phyloP scores from a whole-genome alignment of 2,888 invertebrate genomes.

The Balanococcus diminutus region DNA sequence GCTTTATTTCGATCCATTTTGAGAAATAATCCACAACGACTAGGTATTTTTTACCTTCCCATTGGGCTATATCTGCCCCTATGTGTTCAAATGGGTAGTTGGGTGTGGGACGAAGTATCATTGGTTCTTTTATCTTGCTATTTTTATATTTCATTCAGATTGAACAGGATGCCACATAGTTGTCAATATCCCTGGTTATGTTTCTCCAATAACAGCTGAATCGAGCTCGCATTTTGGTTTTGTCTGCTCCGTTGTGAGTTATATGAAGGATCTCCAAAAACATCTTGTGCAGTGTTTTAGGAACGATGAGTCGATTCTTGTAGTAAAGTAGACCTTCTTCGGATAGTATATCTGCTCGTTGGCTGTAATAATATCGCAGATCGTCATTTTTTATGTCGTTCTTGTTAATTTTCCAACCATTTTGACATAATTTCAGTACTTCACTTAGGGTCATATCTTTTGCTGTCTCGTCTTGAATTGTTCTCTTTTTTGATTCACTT shows the following conservation, averaged over 20 bases:
- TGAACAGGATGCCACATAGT: not conserved
- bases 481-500: not conserved
- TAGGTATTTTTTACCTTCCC: not conserved
- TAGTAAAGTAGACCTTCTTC: not conserved
- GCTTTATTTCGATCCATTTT: no score
- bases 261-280: not conserved
- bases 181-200: not conserved
- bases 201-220: not conserved
- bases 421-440: not conserved
- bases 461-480: not conserved
- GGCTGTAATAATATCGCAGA: not conserved
- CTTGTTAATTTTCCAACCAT: not conserved
- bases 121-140: not conserved
- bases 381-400: not conserved
- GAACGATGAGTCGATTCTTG: not conserved
- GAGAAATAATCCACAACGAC: not conserved
- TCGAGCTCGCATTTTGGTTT: not conserved
- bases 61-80: not conserved
- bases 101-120: not conserved
- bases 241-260: not conserved
- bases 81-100: not conserved
- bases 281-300: not conserved
- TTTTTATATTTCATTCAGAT: not conserved
- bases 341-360: not conserved
- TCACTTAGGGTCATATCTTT: not conserved